Evolutionary conservation across 92 coral and sea anemone genomes (phyloP).

Genomic region (Porites rus): DNA sequence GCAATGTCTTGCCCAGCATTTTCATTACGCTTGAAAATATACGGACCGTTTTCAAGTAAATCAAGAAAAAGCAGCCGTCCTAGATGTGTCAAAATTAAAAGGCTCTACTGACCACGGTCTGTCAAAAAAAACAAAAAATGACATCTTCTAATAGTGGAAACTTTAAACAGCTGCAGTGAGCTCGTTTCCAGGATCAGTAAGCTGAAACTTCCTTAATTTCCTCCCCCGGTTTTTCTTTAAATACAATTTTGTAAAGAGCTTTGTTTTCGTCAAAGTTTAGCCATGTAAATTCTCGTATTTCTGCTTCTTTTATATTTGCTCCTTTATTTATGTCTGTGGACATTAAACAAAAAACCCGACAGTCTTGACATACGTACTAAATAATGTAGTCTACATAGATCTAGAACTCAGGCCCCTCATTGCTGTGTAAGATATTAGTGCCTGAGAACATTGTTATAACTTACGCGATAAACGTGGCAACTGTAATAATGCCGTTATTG

Average conservation of each 20-base stretch:
- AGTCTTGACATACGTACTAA: no score
- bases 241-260: not conserved
- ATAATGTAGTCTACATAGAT: not conserved
- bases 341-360: no score
- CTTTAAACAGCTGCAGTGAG: not conserved
- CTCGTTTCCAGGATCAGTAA: not conserved
- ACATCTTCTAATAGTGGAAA: not conserved
- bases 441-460: not conserved
- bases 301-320: no score
- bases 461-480: not conserved
- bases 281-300: no score
- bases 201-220: not conserved
- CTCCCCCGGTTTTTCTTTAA: not conserved
- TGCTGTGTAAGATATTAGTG: not conserved
- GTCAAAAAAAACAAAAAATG: not conserved
- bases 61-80: not conserved
- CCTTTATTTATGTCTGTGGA: no score
- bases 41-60: slow-evolving; percentile 7
- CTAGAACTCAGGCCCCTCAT: not conserved
- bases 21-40: not conserved
- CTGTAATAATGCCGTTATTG: not conserved
- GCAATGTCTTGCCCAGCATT: not conserved
- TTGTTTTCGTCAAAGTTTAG: no score
- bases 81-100: slow-evolving; percentile 26
- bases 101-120: slow-evolving; percentile 7